Evolutionary conservation across 2,797 vertebrate species (phyloP).

Genomic region (Oryzias sinensis): DNA sequence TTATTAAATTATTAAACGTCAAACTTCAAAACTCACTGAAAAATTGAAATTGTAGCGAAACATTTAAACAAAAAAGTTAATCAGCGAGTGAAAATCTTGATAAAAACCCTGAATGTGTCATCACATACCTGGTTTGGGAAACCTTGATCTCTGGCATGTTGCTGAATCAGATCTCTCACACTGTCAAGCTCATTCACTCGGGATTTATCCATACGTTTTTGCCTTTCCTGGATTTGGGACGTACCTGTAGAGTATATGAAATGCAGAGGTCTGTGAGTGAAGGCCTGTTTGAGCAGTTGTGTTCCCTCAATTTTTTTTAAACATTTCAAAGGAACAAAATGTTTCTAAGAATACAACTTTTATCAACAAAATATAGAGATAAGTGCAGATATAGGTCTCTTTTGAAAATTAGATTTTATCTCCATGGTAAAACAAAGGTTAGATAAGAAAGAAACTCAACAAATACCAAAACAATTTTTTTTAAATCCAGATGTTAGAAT

Average conservation of each 20-base stretch:
- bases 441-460: no score
- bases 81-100: no score
- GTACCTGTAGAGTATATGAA: conserved; percentile 77
- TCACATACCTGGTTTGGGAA: conserved; percentile 69
- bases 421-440: no score
- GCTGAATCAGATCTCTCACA: conserved; percentile 75
- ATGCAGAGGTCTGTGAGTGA: background rate
- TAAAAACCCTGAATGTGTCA: background rate
- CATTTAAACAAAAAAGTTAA: background rate
- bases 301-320: no score
- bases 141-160: conserved; percentile 72
- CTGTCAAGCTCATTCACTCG: conserved; percentile 70
- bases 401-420: no score
- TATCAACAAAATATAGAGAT: no score
- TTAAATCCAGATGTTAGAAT: no score
- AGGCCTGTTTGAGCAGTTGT: background rate
- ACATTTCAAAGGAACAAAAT: no score
- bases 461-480: no score
- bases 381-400: no score
- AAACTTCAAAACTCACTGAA: background rate
- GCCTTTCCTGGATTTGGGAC: conserved; percentile 83
- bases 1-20: background rate
- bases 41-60: background rate
- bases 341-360: no score
- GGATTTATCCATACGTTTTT: conserved; percentile 77